Percentiles rank a stretch among this genome's conserved stretches.
These are phyloP conservation scores for Onychostoma macrolepis DNA, from an alignment of 2,113 vertebrate genomes.

Conservation along the genomic window DNA sequence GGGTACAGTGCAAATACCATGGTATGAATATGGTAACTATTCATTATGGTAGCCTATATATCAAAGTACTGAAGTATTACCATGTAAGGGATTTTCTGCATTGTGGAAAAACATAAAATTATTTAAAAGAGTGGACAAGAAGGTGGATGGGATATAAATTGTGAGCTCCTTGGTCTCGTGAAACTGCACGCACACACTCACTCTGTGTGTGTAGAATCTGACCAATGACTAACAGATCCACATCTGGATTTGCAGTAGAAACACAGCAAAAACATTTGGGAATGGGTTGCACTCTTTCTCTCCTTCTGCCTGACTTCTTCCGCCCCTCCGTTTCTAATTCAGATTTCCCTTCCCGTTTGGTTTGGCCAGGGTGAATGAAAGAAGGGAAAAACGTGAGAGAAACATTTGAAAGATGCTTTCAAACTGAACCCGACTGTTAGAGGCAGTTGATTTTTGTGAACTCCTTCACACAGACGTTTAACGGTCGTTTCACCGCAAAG, in stretches of 20 bases:
- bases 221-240: slow-evolving; percentile 47
- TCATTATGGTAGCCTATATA: background rate
- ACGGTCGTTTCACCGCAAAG: slow-evolving; percentile 54
- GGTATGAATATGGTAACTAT: background rate
- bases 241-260: slow-evolving; percentile 61
- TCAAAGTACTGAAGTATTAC: background rate
- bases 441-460: slow-evolving; percentile 36
- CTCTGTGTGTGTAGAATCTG: slow-evolving; percentile 3
- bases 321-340: slow-evolving; percentile 53
- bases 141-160: background rate
- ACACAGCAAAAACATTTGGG: slow-evolving; percentile 43
- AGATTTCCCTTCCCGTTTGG: slow-evolving; percentile 48
- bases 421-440: slow-evolving; percentile 44
- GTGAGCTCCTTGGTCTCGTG: background rate
- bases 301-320: slow-evolving; percentile 34
- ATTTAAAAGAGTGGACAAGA: background rate
- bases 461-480: slow-evolving; percentile 41
- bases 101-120: background rate
- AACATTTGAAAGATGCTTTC: slow-evolving; percentile 38
- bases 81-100: background rate
- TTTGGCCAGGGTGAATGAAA: slow-evolving; percentile 49
- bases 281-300: slow-evolving; percentile 37
- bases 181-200: background rate
- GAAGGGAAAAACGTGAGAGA: slow-evolving; percentile 22
- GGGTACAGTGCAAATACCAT: background rate